Evolutionary conservation across 2,888 invertebrate species (phyloP).

Genomic region (Deilephila elpenor): DNA sequence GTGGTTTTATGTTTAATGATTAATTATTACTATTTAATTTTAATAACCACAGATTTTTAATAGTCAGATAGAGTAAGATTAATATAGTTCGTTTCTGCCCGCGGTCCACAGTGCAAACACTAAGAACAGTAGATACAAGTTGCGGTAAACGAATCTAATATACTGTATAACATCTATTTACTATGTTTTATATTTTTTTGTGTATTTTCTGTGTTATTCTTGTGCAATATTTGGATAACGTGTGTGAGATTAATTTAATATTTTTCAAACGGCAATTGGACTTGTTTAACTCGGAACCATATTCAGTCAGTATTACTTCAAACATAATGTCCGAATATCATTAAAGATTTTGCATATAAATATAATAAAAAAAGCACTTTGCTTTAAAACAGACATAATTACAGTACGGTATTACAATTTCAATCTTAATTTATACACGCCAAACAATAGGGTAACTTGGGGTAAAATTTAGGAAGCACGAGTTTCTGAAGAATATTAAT

Average conservation of each 20-base stretch:
- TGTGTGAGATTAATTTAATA: conserved; percentile 15
- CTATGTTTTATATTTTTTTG: conserved; percentile 41
- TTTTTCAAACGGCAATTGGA: conserved; percentile 9
- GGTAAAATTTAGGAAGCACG: neutral
- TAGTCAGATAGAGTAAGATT: neutral
- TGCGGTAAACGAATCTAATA: conserved; percentile 4
- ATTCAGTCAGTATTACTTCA: neutral
- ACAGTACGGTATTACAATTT: no score
- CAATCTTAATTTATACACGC: neutral
- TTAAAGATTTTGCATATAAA: neutral
- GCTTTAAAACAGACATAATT: no score
- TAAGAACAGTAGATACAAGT: neutral
- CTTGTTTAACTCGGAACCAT: neutral
- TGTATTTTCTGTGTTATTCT: conserved; percentile 14
- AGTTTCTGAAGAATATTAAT: no score
- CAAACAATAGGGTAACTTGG: conserved; percentile 1
- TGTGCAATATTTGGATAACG: conserved; percentile 32
- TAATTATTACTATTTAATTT: no score
- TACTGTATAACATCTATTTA: conserved; percentile 34
- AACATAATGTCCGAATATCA: neutral
- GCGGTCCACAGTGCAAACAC: neutral
- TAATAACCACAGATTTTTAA: no score
- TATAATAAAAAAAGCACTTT: neutral
- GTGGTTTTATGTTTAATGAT: no score
- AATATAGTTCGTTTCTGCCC: neutral